Percentiles rank a stretch among this genome's conserved stretches.
Conservation (phyloP, 2,888 invertebrate species). For the Thera obeliscata region DNA sequence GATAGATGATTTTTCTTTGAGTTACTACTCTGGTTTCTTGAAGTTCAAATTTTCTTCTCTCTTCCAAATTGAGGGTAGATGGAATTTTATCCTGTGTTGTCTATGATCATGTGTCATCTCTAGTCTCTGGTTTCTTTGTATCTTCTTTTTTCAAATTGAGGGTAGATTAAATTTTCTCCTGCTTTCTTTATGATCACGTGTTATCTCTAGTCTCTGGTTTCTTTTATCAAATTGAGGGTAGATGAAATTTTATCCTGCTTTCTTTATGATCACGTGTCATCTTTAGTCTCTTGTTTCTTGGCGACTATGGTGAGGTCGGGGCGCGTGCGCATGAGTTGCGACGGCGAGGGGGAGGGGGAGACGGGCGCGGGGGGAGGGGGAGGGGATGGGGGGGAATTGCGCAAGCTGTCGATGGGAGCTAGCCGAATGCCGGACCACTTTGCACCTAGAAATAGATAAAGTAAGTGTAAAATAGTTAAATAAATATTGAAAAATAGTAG, state of each 20-base stretch:
- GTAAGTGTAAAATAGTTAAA: too few species aligned
- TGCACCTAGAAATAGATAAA: constrained; percentile 48
- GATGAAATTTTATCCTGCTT: not conserved
- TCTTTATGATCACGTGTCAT: constrained; percentile 49
- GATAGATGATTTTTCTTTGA: too few species aligned
- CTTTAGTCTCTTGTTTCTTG: constrained; percentile 47
- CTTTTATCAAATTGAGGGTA: too few species aligned
- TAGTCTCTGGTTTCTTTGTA: too few species aligned
- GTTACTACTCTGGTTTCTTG: too few species aligned
- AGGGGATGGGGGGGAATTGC: constrained; percentile 27
- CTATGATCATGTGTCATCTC: too few species aligned
- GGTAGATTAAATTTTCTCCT: too few species aligned
- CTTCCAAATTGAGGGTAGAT: not conserved
- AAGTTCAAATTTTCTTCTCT: too few species aligned
- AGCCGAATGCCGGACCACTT: constrained; percentile 78
- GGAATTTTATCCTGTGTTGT: not conserved
- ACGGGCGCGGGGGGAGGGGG: constrained; percentile 57
- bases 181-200: too few species aligned
- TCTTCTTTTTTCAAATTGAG: too few species aligned
- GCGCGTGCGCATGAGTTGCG: constrained; percentile 70
- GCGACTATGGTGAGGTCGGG: constrained; percentile 79
- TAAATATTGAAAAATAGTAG: too few species aligned
- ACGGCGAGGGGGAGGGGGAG: constrained; percentile 52
- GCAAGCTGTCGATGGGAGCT: constrained; percentile 66
- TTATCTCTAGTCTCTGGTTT: too few species aligned